phyloP scores from a whole-genome alignment of 1,140 invertebrate species.

The Leptoteleia sp. region DNA sequence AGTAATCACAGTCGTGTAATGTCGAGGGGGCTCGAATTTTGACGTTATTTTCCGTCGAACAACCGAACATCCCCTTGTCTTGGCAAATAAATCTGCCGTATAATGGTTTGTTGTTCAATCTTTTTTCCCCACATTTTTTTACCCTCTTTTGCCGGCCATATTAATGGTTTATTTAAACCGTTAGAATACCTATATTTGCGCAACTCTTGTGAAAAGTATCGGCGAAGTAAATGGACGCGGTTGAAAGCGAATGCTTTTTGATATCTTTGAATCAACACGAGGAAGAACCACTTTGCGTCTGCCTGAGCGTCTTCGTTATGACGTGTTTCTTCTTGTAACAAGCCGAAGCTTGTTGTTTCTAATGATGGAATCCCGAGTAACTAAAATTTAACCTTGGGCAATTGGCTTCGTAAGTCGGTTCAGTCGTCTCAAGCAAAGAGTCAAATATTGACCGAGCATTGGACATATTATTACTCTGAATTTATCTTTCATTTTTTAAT shows the following conservation, averaged over 20 bases:
- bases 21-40: slow-evolving; percentile 9
- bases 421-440: slow-evolving; percentile 1
- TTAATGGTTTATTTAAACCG: slow-evolving; percentile 44
- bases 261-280: slow-evolving; percentile 57
- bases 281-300: slow-evolving; percentile 52
- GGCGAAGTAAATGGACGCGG: slow-evolving; percentile 48
- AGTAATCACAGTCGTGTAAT: slow-evolving; percentile 29
- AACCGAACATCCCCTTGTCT: slow-evolving; percentile 31
- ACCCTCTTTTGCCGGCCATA: slow-evolving; percentile 10
- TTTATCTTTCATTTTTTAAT: slow-evolving; percentile 16
- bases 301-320: slow-evolving; percentile 32
- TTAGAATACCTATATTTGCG: slow-evolving; percentile 58
- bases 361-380: slow-evolving; percentile 41
- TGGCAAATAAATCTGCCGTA: slow-evolving; percentile 25
- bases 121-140: slow-evolving; percentile 8
- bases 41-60: slow-evolving; percentile 21
- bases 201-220: slow-evolving; percentile 55
- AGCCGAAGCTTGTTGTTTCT: slow-evolving; percentile 46
- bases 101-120: slow-evolving; percentile 37
- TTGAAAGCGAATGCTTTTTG: slow-evolving; percentile 53
- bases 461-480: slow-evolving; percentile 7
- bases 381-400: slow-evolving; percentile 49
- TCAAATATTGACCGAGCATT: slow-evolving; percentile 43
- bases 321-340: slow-evolving; percentile 52
- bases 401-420: slow-evolving; percentile 27